Evolutionary conservation across 2,888 invertebrate species (phyloP).

Genomic region (Agonopterix arenella): DNA sequence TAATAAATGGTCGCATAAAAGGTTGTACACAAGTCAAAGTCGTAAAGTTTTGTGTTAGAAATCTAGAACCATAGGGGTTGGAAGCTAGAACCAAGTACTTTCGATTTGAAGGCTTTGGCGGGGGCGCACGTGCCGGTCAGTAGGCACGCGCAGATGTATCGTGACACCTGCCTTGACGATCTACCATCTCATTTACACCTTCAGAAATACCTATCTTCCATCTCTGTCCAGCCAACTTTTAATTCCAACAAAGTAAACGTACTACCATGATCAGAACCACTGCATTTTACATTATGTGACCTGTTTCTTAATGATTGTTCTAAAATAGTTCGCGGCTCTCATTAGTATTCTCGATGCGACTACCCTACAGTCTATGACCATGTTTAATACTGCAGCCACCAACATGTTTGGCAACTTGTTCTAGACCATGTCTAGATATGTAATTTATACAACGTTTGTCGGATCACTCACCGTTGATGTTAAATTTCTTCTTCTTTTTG

Average conservation of each 20-base stretch:
- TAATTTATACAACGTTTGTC: conserved; percentile 29
- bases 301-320: conserved; percentile 63
- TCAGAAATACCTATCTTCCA: conserved; percentile 32
- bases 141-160: conserved; percentile 68
- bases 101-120: conserved; percentile 36
- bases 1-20: background rate
- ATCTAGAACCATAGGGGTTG: conserved; percentile 10
- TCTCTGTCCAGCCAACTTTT: conserved; percentile 44
- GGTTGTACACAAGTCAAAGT: background rate
- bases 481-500: conserved; percentile 5
- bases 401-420: conserved; percentile 51
- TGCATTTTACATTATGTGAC: conserved; percentile 63
- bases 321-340: conserved; percentile 54
- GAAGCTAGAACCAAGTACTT: conserved; percentile 11
- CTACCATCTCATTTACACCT: conserved; percentile 43
- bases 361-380: conserved; percentile 47
- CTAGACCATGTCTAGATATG: conserved; percentile 32
- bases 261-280: conserved; percentile 47
- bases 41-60: conserved; percentile 3
- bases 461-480: conserved; percentile 20
- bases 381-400: conserved; percentile 41
- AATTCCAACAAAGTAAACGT: conserved; percentile 54
- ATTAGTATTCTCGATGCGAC: conserved; percentile 57
- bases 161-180: conserved; percentile 63
- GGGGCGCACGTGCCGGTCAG: conserved; percentile 65